Base-by-base conservation (phyloP, 2,888 invertebrate genomes). In the Actias luna region DNA sequence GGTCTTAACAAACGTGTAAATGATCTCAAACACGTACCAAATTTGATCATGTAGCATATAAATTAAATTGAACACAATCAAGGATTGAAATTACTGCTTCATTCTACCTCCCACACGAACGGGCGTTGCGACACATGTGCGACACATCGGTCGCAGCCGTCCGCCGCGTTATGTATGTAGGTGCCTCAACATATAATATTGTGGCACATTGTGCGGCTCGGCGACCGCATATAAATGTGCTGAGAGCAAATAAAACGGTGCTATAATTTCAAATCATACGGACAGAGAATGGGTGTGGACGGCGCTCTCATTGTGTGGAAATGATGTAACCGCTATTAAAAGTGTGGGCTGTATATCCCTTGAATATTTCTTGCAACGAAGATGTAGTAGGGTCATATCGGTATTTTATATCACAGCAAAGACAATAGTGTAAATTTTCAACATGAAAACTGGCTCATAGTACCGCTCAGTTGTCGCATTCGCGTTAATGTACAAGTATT, bases 221-320 rank as follows among this genome's bases (percentile, higher is more conserved):
- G 82, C 82, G 87, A 87, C 88, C 88, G 92, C 88, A 91, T 92
- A 92, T 90, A 92, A 91, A 92, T 90, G 92, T 86, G 86, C 80
- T 76, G 81, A 89, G 91, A 92, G 90, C 92, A 92, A 92, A 92
- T 92, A 92, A 92, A 92, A 92, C 86, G 89, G 91, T 91, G 92
- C 92, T 91, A 92, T 92, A 92, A 92, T 92, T 92, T 92, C 92
- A 92, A 92, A 92, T 92, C 92, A 92, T 92, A 91, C 88, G 91
- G 92, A 92, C 92, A 92, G 91, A 92, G 92, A 92, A 92, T 92
- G 92, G 92, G 92, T 92, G 92, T 92, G 92, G 92, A 92, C 89
- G 89, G 87, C 88, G 88, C 84, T 89, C 90, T 92, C 92, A 92
- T 92, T 92, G 92, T 92, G 92, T 92, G 92, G 92, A 92, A 92